phyloP scores from a whole-genome alignment of 2,797 vertebrate species.

The Sebastes oblongus region DNA sequence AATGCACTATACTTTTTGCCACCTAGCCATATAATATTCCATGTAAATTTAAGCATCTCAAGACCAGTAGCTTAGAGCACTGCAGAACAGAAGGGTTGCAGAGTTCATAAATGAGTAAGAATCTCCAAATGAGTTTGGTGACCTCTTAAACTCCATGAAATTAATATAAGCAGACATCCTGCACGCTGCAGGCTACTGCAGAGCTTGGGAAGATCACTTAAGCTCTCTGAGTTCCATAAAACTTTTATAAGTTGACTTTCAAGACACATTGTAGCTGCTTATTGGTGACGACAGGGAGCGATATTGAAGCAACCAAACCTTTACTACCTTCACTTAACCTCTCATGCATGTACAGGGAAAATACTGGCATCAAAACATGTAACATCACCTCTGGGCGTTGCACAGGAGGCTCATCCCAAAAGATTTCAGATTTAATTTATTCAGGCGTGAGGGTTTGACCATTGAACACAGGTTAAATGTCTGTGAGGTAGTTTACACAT shows the following conservation, averaged over 20 bases:
- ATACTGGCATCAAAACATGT: slow-evolving; percentile 81
- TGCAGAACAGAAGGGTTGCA: slow-evolving; percentile 81
- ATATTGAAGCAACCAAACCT: slow-evolving; percentile 86
- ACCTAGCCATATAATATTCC: slow-evolving; percentile 74
- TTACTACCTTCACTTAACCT: slow-evolving; percentile 86
- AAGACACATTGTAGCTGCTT: slow-evolving; percentile 88
- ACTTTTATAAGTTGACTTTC: slow-evolving; percentile 95
- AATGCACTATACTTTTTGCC: slow-evolving; percentile 64
- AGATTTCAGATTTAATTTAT: slow-evolving; percentile 33
- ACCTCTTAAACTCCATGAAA: slow-evolving; percentile 98
- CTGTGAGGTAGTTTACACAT: background rate
- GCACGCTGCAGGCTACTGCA: slow-evolving; percentile 83
- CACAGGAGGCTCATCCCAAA: slow-evolving; percentile 73
- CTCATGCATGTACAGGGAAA: slow-evolving; percentile 77
- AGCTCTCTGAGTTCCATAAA: slow-evolving; percentile 92
- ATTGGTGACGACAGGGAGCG: slow-evolving; percentile 88
- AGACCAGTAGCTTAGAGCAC: slow-evolving; percentile 80
- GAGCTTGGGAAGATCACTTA: slow-evolving; percentile 91
- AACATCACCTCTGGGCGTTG: slow-evolving; percentile 81
- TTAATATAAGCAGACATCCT: slow-evolving; percentile 98
- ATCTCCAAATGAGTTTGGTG: slow-evolving; percentile 92
- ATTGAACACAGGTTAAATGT: background rate
- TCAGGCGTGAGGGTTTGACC: background rate
- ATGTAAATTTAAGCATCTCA: slow-evolving; percentile 80
- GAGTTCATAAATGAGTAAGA: slow-evolving; percentile 94